A percentile compares a stretch with the other conserved stretches of the same genome.
Conservation (phyloP, 2,113 vertebrate species). For the Cnemophilus loriae region DNA sequence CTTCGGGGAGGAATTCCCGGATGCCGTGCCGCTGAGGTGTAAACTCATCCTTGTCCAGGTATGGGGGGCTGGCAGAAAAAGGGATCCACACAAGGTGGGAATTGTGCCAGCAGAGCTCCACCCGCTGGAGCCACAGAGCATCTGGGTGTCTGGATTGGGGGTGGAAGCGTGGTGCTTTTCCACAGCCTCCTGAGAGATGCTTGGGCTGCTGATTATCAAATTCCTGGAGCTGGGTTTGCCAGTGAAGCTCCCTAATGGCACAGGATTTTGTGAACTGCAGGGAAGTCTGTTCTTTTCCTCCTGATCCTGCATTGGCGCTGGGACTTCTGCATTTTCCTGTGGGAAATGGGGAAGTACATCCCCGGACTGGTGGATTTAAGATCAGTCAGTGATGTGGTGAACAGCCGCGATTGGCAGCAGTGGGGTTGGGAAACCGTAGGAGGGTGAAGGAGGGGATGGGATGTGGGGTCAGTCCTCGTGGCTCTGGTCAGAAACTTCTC, state of each 20-base stretch:
- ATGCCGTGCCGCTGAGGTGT: slow-evolving; percentile 74
- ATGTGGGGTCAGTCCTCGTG: background rate
- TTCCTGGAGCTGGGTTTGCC: background rate
- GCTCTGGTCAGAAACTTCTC: background rate
- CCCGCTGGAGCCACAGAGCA: fast-evolving
- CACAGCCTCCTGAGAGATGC: background rate
- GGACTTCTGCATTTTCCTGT: background rate
- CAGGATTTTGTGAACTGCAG: background rate
- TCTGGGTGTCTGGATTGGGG: background rate
- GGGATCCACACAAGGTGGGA: background rate
- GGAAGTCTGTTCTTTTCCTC: background rate
- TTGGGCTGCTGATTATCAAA: background rate
- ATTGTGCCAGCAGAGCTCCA: background rate
- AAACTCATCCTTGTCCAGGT: slow-evolving; percentile 97
- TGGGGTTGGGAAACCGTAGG: background rate
- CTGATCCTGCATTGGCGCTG: background rate
- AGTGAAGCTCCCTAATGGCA: background rate
- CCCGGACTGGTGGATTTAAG: background rate
- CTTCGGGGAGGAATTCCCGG: slow-evolving; percentile 93
- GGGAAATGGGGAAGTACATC: background rate
- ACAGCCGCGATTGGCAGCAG: fast-evolving
- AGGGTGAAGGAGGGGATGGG: background rate
- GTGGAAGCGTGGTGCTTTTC: background rate
- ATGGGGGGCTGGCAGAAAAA: background rate
- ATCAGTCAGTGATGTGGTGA: background rate